Conservation (phyloP, 1,140 invertebrate species). For the Cydia splendana region DNA sequence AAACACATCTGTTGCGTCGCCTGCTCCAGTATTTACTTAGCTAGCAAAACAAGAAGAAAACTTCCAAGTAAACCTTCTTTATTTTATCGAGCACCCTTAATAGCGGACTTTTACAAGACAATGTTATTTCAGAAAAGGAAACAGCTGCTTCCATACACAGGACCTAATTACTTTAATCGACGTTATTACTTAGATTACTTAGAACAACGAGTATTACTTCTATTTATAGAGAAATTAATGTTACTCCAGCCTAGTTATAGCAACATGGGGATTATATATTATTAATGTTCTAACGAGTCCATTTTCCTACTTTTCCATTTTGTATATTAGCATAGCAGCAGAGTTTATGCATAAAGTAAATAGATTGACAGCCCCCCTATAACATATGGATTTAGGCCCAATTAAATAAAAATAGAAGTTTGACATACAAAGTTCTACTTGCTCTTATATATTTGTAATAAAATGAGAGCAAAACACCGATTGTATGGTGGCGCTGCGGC, state of each 20-base stretch:
- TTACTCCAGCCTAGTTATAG: background rate
- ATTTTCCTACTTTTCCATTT: too few relatives aligned
- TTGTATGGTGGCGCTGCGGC: too few relatives aligned
- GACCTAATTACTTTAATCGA: background rate
- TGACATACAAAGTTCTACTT: too few relatives aligned
- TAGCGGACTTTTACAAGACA: background rate
- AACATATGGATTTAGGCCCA: too few relatives aligned
- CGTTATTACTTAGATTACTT: background rate
- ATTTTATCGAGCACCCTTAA: constrained; percentile 9
- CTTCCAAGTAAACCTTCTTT: constrained; percentile 10
- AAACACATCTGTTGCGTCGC: background rate
- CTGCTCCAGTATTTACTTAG: background rate
- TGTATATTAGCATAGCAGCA: too few relatives aligned
- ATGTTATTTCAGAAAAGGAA: background rate
- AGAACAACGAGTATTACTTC: background rate
- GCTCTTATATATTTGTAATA: too few relatives aligned
- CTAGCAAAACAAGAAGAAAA: background rate
- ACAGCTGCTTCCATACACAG: constrained; percentile 4
- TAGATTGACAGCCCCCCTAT: too few relatives aligned
- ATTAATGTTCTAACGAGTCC: too few relatives aligned
- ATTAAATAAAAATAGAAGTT: too few relatives aligned
- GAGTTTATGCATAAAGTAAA: too few relatives aligned
- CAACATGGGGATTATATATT: background rate
- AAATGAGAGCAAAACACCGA: too few relatives aligned
- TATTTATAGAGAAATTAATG: background rate